Base-by-base conservation (phyloP, 2,888 invertebrate genomes). In the Lithosia quadra region DNA sequence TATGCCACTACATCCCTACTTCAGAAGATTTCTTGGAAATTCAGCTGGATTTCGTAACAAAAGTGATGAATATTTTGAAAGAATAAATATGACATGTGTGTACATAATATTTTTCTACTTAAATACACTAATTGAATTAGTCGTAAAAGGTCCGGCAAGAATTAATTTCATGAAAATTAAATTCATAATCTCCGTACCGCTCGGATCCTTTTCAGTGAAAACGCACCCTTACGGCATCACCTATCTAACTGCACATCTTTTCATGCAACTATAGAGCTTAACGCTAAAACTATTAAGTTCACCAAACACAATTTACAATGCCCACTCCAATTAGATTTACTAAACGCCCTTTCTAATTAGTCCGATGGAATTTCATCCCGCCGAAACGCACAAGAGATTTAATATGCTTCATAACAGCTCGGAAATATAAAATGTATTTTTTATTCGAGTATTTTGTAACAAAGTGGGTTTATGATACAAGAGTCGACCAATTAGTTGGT, bases 271-370 rank as follows among this genome's bases (percentile, higher is more conserved):
- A 49, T 49, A n/a, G 18, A 34, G 22, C 43, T 64, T 36, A 15
- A 57, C 22, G 53, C 21, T 33, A 64, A 53, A 65, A 13, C 63
- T 53, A 49, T 60, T 63, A 70, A 67, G 13, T 61, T 64, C 39
- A n/a, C n/a, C 15, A 4, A 33, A 24, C 59, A n/a, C 18, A 28
- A 33, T 68, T 61, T 53, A 61, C 49, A 68, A 58, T 59, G 28
- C 39, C 68, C 67, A 74, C 68, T 71, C 28, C 34, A 56, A 28
- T 49, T 59, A 68, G 58, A 71, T 76, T 74, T 63, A 60, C 70
- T 34, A 43, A 63, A 67, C 65, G 66, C 28, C 57, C 58, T 60
- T 33, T 39, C 59, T 65, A 66, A 75, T 75, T 74, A 64, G 34
- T 34, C 36, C 13, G 22, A 21, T 56, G 10, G 58, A 73, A 65